phyloP scores from a whole-genome alignment of 2,888 invertebrate species.

The Druceiella hillmani region DNA sequence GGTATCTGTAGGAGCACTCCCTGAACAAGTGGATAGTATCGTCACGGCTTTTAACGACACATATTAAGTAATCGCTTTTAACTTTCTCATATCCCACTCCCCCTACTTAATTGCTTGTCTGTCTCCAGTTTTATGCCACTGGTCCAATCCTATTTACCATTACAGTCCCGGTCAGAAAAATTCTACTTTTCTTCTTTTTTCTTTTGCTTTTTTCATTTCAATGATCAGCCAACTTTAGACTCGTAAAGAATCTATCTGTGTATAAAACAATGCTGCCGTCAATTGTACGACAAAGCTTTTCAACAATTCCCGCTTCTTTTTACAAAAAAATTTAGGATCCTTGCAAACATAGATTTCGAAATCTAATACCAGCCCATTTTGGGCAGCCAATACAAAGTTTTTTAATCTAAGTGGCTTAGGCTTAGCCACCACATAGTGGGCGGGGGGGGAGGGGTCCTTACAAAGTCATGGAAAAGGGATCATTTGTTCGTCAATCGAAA shows the following conservation, averaged over 20 bases:
- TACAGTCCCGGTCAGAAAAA: slow-evolving; percentile 20
- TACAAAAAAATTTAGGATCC: slow-evolving; percentile 26
- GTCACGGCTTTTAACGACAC: slow-evolving; percentile 26
- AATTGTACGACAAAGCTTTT: slow-evolving; percentile 18
- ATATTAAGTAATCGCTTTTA: slow-evolving; percentile 23
- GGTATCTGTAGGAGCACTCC: slow-evolving; percentile 22
- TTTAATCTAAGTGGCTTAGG: slow-evolving; percentile 28
- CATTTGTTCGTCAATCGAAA: slow-evolving; percentile 27
- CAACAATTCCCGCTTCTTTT: slow-evolving; percentile 23
- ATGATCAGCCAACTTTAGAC: slow-evolving; percentile 13
- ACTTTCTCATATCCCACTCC: slow-evolving; percentile 25
- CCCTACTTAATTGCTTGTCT: slow-evolving; percentile 21
- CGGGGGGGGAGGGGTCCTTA: too few relatives aligned
- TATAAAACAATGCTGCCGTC: slow-evolving; percentile 15
- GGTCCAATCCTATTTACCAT: slow-evolving; percentile 24
- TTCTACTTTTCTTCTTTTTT: slow-evolving; percentile 13
- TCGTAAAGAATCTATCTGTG: slow-evolving; percentile 16
- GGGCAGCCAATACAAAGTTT: slow-evolving; percentile 27
- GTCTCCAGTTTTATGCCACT: slow-evolving; percentile 21
- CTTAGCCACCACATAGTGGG: slow-evolving; percentile 23
- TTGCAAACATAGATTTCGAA: slow-evolving; percentile 25
- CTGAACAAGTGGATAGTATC: slow-evolving; percentile 24
- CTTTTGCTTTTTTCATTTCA: too few relatives aligned
- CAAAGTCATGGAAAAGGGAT: slow-evolving; percentile 27
- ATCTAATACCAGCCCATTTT: slow-evolving; percentile 25